Conservation (phyloP, 2,797 vertebrate species). For the Syndactyla subalaris region DNA sequence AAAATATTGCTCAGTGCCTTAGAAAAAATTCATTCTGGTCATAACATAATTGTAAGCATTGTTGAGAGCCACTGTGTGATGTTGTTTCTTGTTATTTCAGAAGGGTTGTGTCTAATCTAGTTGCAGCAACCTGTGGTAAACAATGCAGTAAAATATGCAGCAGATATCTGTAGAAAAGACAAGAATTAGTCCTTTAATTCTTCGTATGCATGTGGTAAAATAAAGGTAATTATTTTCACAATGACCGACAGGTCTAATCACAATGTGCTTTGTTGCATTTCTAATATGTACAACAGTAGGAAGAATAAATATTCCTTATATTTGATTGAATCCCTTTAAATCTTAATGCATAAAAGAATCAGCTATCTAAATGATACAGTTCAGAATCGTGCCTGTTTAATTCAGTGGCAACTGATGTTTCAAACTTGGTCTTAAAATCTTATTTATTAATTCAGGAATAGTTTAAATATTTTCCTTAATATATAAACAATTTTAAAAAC, state of each 20-base stretch:
- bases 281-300: not conserved
- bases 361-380: not conserved
- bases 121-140: not conserved
- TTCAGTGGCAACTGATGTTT: not conserved
- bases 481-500: not conserved
- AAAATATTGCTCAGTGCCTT: not conserved
- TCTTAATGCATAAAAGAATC: not conserved
- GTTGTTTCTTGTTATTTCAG: not conserved
- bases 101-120: not conserved
- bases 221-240: not conserved
- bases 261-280: not conserved
- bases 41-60: not conserved
- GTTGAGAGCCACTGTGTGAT: not conserved
- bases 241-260: not conserved
- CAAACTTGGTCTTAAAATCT: not conserved
- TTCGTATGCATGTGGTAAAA: not conserved
- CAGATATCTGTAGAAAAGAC: not conserved
- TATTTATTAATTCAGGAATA: not conserved
- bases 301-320: not conserved
- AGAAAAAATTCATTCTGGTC: not conserved
- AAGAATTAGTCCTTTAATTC: not conserved
- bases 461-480: not conserved
- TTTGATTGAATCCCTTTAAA: not conserved
- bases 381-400: not conserved
- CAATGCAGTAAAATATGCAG: not conserved